phyloP scores from a whole-genome alignment of 2,797 vertebrate genomes.

The Coilia nasus region DNA sequence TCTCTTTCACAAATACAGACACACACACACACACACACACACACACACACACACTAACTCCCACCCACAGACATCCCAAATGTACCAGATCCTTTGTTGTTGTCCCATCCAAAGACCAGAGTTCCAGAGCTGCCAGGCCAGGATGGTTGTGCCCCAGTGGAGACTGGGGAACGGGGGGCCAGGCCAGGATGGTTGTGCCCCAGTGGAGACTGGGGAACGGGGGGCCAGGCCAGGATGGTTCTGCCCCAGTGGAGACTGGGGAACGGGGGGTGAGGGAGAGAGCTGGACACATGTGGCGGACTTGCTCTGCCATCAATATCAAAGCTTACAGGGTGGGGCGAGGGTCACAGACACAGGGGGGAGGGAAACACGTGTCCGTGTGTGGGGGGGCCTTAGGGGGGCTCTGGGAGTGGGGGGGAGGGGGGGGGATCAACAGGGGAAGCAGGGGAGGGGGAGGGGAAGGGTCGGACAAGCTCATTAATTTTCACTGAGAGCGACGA shows the following conservation, averaged over 20 bases:
- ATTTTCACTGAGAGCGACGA: constrained; percentile 28
- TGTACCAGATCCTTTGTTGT: neutral
- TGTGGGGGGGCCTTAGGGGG: neutral
- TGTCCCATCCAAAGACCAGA: neutral
- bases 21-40: neutral
- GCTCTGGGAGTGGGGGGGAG: neutral
- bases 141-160: neutral
- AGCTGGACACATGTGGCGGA: constrained; percentile 1
- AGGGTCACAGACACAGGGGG: neutral
- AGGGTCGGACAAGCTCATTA: constrained; percentile 10
- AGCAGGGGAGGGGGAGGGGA: neutral
- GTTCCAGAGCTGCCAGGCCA: neutral
- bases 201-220: neutral
- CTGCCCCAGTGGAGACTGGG: neutral
- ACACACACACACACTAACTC: neutral
- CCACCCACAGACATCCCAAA: neutral
- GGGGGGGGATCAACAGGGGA: neutral
- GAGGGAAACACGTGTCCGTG: neutral
- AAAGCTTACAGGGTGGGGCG: constrained; percentile 33
- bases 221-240: neutral
- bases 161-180: too few relatives aligned
- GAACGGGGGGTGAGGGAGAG: neutral
- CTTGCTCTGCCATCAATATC: constrained; percentile 37
- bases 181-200: neutral
- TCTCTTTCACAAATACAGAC: neutral